These are phyloP conservation scores for Pseudomugil gertrudae DNA, from an alignment of 2,797 vertebrate species.

Conservation along the genomic window DNA sequence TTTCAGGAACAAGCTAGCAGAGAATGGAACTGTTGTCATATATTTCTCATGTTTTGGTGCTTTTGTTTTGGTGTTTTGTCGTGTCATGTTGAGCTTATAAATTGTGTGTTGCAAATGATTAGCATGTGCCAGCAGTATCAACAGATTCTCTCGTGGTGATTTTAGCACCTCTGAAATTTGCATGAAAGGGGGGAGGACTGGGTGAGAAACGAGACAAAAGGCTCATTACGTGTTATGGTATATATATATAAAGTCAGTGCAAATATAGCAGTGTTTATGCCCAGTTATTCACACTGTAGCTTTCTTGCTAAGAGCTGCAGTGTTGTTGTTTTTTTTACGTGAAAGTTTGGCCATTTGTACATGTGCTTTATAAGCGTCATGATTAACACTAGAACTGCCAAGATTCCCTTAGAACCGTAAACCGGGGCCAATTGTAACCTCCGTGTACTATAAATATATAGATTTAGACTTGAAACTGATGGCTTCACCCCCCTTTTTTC, in stretches of 20 bases:
- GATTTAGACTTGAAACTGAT: no score
- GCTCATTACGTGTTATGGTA: slow-evolving; percentile 8
- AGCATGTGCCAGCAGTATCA: slow-evolving; percentile 47
- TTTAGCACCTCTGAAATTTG: slow-evolving; percentile 45
- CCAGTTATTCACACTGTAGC: slow-evolving; percentile 32
- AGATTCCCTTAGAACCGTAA: no score
- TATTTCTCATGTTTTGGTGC: background rate
- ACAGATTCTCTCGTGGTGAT: slow-evolving; percentile 22
- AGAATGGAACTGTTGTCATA: background rate
- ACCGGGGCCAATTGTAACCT: no score
- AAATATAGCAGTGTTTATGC: slow-evolving; percentile 21
- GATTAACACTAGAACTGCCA: no score
- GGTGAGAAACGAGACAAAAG: slow-evolving; percentile 49
- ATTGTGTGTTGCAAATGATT: slow-evolving; percentile 23
- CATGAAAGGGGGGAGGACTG: slow-evolving; percentile 38
- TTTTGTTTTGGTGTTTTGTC: slow-evolving; percentile 4
- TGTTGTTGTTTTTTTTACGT: background rate
- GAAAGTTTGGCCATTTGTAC: background rate
- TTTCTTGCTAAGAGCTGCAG: slow-evolving; percentile 16
- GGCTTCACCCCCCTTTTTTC: no score
- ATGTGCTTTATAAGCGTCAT: background rate
- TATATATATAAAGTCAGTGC: slow-evolving; percentile 22
- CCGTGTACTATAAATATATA: no score
- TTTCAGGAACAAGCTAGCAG: background rate
- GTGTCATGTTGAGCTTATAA: background rate